Evolutionary conservation across 2,888 invertebrate genomes (phyloP).

Genomic region (Panorpa germanica): DNA sequence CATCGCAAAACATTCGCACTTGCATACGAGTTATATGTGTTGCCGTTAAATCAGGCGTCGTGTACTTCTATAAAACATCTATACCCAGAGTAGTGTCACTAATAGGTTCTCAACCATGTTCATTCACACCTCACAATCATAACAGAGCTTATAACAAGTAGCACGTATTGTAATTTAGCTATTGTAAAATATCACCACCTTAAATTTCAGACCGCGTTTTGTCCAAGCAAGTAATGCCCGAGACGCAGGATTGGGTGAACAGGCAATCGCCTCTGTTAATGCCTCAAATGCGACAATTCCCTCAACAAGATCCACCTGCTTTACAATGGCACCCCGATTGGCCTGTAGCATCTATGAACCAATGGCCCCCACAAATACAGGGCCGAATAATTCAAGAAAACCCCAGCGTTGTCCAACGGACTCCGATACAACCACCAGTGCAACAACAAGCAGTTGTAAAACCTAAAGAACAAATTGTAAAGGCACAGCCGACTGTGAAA

Average conservation of each 20-base stretch:
- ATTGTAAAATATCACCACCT: constrained; percentile 11
- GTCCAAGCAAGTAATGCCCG: too few relatives aligned
- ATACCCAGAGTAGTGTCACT: too few relatives aligned
- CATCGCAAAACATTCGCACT: too few relatives aligned
- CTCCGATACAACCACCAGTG: constrained; percentile 5
- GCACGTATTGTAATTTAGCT: too few relatives aligned
- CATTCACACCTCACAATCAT: not conserved
- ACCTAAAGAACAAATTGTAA: constrained; percentile 7
- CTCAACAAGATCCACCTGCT: too few relatives aligned
- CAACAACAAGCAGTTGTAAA: constrained; percentile 9
- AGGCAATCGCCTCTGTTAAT: constrained; percentile 4
- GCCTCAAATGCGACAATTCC: constrained; percentile 1
- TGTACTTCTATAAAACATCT: too few relatives aligned
- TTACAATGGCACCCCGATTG: constrained; percentile 9
- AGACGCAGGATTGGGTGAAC: constrained; percentile 1
- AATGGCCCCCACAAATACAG: constrained; percentile 8
- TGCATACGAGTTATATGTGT: too few relatives aligned
- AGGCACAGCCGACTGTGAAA: too few relatives aligned
- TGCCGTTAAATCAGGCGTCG: too few relatives aligned
- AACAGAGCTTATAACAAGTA: too few relatives aligned
- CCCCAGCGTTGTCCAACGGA: not conserved
- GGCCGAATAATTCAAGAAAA: constrained; percentile 4
- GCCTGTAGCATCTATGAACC: constrained; percentile 9
- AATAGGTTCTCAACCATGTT: not conserved
- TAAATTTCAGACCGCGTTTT: constrained; percentile 16